Evolutionary conservation across 1,140 invertebrate genomes (phyloP).

Genomic region (Campoletis sonorensis): DNA sequence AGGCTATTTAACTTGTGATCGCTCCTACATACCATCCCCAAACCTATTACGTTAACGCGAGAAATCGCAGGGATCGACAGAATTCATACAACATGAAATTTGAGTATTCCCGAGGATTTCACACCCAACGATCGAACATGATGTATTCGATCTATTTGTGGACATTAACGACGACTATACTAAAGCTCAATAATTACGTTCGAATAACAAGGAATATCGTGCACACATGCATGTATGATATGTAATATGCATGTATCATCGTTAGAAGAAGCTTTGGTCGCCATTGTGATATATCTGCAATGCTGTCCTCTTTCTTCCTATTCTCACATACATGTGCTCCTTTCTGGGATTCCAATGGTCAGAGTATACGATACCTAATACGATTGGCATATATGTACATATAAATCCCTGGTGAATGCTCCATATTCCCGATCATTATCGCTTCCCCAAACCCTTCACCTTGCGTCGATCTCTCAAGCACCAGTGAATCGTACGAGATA

Average conservation of each 20-base stretch:
- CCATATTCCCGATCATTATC: constrained; percentile 24
- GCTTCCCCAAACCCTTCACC: neutral
- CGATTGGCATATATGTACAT: constrained; percentile 51
- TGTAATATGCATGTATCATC: neutral
- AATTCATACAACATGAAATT: no score
- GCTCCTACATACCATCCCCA: no score
- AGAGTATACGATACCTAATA: constrained; percentile 53
- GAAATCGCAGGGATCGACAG: no score
- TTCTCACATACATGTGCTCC: neutral
- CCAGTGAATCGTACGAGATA: neutral
- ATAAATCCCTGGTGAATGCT: constrained; percentile 31
- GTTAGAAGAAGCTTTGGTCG: constrained; percentile 28
- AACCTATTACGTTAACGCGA: no score
- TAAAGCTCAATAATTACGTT: constrained; percentile 64
- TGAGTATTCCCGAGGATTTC: constrained; percentile 49
- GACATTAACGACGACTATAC: neutral
- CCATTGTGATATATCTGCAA: constrained; percentile 5
- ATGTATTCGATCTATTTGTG: neutral
- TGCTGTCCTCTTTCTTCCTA: neutral
- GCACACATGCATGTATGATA: constrained; percentile 11
- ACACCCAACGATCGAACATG: constrained; percentile 58
- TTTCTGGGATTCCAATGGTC: neutral
- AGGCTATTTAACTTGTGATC: no score
- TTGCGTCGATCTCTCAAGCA: neutral
- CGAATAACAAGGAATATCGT: constrained; percentile 62